Base-by-base conservation (phyloP, 2,797 vertebrate species). In the Anguilla anguilla region DNA sequence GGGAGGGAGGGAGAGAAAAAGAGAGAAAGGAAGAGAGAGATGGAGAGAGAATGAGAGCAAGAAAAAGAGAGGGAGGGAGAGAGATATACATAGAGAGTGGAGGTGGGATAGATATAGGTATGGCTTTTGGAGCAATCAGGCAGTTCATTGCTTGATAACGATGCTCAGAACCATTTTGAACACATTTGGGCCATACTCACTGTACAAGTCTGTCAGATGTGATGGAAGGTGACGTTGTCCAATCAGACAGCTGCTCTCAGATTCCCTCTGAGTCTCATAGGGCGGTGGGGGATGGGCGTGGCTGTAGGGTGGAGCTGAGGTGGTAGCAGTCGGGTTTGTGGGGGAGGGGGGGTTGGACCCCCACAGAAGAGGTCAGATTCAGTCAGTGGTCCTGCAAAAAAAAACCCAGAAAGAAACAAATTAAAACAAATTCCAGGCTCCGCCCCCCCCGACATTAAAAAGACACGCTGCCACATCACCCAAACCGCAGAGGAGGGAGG, bases 161-260 rank as follows among this genome's bases (percentile, higher is more conserved):
- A 7, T n/a, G 25, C 51, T 31, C 46, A 55, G 67, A 13, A 49
- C 74, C 49, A 51, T 55, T 74, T 86, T 51, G 53, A 46, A 22
- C 15, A 25, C 1, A 25, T 49, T 39, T 81, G 2, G 25, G 83
- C 82, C 72, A 13, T 84, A 88, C 87, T 88, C 87, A 88, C 87
- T 39, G 64, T 74, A 6, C 77, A 81, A 77, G 43, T 31, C 43
- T 19, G 49, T 77, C 83, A 77, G 7, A 1, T 15, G 51, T 74
- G 87, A 84, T 28, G 46, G 81, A 7, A 4, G 28, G 46, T 6
- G 25, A 43, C 31, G 22, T 46, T 39, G 67, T 46, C 87, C 51
- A 77, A 84, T 88, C 87, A 77, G 67, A 39, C 5, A 6, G 22
- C 57, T 17, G 53, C 28, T 15, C 22, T 72, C 72, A 77, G 72